A percentile compares a stretch with the other conserved stretches of the same genome.
Conservation (phyloP, 2,888 invertebrate genomes). For the Pantelozetes paolii region DNA sequence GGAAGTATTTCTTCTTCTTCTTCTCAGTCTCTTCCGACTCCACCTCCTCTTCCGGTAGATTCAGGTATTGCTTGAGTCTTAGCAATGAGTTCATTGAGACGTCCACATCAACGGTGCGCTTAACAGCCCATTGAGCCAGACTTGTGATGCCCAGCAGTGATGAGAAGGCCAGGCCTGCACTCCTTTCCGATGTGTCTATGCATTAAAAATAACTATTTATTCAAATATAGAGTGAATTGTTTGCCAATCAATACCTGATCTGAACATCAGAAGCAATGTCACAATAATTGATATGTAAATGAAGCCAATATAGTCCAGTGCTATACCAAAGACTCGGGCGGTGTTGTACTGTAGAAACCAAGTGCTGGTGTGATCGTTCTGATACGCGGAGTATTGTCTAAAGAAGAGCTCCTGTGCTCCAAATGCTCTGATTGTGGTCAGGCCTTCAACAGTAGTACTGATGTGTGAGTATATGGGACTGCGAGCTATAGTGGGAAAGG, state of each 20-base stretch:
- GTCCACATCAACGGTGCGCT: slow-evolving; percentile 33
- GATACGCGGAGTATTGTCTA: slow-evolving; percentile 52
- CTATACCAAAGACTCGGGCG: neutral
- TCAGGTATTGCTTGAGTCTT: neutral
- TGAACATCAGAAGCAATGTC: neutral
- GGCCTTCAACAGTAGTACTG: slow-evolving; percentile 47
- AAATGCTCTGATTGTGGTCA: slow-evolving; percentile 56
- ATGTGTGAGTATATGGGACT: slow-evolving; percentile 49
- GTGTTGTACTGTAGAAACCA: slow-evolving; percentile 63
- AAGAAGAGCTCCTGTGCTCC: slow-evolving; percentile 70
- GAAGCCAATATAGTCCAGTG: neutral
- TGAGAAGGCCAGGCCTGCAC: slow-evolving; percentile 14
- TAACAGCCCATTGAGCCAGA: slow-evolving; percentile 34
- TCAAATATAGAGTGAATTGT: no score
- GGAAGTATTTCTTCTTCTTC: neutral
- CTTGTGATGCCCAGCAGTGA: slow-evolving; percentile 6
- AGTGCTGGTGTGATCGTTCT: slow-evolving; percentile 77
- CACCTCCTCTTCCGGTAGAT: slow-evolving; percentile 24
- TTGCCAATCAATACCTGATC: neutral
- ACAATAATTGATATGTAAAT: neutral
- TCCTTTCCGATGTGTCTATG: neutral
- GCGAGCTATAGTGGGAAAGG: slow-evolving; percentile 42
- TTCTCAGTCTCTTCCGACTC: neutral
- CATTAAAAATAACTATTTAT: neutral
- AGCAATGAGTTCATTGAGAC: slow-evolving; percentile 26